A percentile compares a stretch with the other conserved stretches of the same genome.
These are phyloP conservation scores for Crocodylus rhombifer DNA, from an alignment of 2,797 vertebrate species.

Conservation along the genomic window DNA sequence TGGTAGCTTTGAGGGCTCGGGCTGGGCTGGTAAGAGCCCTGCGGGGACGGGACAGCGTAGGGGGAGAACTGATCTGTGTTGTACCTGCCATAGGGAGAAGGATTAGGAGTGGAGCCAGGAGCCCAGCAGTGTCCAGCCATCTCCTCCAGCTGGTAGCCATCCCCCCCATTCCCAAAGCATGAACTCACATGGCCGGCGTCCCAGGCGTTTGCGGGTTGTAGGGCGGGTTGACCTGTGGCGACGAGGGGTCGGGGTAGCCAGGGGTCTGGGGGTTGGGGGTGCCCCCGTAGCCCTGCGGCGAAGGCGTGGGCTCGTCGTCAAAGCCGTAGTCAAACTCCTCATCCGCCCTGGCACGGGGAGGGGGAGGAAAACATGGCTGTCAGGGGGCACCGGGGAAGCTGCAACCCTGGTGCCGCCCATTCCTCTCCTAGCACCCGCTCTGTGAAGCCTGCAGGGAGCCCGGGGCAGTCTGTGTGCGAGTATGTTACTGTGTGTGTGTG, in stretches of 20 bases:
- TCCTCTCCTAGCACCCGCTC: no score
- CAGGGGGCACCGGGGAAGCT: no score
- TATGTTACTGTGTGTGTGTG: no score
- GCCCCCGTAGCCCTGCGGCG: constrained; percentile 93
- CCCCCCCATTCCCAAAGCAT: no score
- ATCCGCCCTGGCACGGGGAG: constrained; percentile 83
- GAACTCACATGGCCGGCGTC: constrained; percentile 94
- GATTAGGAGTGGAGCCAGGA: not conserved
- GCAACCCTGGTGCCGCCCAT: no score
- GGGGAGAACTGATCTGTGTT: constrained; percentile 97
- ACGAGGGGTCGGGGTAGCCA: constrained; percentile 94
- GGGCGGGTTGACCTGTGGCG: constrained; percentile 94
- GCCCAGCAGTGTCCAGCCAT: not conserved
- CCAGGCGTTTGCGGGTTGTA: constrained; percentile 96
- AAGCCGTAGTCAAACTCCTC: constrained; percentile 95
- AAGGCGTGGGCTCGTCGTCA: constrained; percentile 93
- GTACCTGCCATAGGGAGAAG: constrained; percentile 83
- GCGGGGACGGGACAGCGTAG: constrained; percentile 92
- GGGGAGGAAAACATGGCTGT: fast-evolving
- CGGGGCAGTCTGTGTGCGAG: no score
- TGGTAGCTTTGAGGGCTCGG: constrained; percentile 96
- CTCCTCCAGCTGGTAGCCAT: not conserved
- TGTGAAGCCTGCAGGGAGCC: no score
- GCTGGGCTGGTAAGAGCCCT: constrained; percentile 96
- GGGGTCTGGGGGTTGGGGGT: constrained; percentile 96